phyloP scores from a whole-genome alignment of 2,888 invertebrate species.

The Drosophila melanosoma region DNA sequence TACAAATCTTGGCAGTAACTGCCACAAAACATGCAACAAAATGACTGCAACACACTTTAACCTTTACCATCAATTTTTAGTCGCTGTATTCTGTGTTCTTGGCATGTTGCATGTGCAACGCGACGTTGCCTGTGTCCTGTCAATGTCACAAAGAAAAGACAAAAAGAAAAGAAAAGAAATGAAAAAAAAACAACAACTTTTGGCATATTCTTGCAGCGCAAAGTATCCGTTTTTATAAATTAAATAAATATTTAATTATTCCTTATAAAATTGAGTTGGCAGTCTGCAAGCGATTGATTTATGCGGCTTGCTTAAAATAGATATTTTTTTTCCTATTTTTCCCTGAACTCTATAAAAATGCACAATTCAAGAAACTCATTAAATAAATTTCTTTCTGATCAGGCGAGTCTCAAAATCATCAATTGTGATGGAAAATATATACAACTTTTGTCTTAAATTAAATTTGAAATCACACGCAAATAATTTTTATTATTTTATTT shows the following conservation, averaged over 20 bases:
- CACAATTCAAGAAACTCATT: neutral
- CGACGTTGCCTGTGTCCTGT: slow-evolving; percentile 10
- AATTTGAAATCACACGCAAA: too few species aligned
- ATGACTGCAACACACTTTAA: slow-evolving; percentile 44
- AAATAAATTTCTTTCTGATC: neutral
- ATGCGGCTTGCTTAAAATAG: neutral
- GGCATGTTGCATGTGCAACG: slow-evolving; percentile 59
- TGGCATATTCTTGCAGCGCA: neutral
- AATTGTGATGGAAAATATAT: too few species aligned
- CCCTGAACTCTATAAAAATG: neutral
- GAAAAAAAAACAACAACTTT: neutral
- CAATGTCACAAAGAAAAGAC: slow-evolving; percentile 21
- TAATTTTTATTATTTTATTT: too few species aligned
- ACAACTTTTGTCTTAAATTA: too few species aligned
- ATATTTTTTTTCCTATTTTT: neutral
- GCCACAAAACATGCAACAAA: slow-evolving; percentile 17
- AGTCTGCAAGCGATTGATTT: neutral
- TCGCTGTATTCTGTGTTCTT: neutral
- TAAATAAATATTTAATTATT: neutral
- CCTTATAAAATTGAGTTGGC: neutral
- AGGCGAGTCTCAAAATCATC: too few species aligned
- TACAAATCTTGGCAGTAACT: slow-evolving; percentile 21
- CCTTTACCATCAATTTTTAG: slow-evolving; percentile 51
- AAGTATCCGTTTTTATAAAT: neutral
- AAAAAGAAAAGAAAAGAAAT: neutral